phyloP scores from a whole-genome alignment of 2,888 invertebrate species.

The Drosophila neonasuta region DNA sequence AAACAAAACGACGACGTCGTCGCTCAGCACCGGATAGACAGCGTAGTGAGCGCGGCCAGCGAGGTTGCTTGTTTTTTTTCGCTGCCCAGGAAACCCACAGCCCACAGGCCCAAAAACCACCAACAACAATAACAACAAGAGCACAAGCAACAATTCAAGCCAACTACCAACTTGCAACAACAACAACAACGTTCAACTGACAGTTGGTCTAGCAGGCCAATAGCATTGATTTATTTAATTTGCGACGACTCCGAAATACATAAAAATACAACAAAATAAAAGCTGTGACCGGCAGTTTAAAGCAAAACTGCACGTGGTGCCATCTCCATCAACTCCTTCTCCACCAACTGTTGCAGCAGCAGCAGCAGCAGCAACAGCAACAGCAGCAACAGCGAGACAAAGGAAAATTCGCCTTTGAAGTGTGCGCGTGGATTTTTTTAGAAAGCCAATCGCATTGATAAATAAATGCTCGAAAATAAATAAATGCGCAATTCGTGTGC shows the following conservation, averaged over 20 bases:
- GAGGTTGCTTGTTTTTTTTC: slow-evolving; percentile 41
- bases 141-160: neutral
- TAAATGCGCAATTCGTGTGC: slow-evolving; percentile 64
- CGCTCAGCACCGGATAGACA: slow-evolving; percentile 62
- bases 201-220: slow-evolving; percentile 35
- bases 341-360: neutral
- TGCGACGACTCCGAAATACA: slow-evolving; percentile 27
- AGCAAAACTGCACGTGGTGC: slow-evolving; percentile 20
- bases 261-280: slow-evolving; percentile 1
- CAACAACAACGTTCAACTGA: slow-evolving; percentile 29
- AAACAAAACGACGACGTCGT: slow-evolving; percentile 65
- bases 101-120: slow-evolving; percentile 32
- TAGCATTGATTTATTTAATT: slow-evolving; percentile 61
- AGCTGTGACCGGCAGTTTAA: slow-evolving; percentile 7
- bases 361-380: too few species aligned
- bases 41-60: slow-evolving; percentile 55
- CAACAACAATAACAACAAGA: too few species aligned
- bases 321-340: neutral
- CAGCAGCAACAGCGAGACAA: slow-evolving; percentile 21
- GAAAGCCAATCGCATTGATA: slow-evolving; percentile 54
- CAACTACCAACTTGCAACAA: slow-evolving; percentile 13
- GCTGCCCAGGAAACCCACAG: slow-evolving; percentile 48
- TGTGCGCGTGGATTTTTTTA: slow-evolving; percentile 33
- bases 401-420: slow-evolving; percentile 46
- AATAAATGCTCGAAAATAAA: slow-evolving; percentile 30